Evolutionary conservation across 2,888 invertebrate genomes (phyloP).

Genomic region (Deilephila porcellus): DNA sequence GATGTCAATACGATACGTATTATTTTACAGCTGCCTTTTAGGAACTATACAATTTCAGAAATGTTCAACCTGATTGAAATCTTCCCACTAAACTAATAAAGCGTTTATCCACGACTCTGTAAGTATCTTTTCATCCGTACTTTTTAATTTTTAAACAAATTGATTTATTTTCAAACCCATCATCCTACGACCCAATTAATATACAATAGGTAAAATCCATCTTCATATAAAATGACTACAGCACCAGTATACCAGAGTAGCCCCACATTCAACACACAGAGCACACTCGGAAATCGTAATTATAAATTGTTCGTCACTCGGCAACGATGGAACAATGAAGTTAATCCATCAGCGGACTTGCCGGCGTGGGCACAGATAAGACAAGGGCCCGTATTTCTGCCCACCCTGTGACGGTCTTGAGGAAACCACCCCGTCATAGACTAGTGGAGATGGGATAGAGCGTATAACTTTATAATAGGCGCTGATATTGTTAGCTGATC

Average conservation of each 20-base stretch:
- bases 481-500: not conserved
- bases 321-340: slow-evolving; percentile 82
- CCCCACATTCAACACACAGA: slow-evolving; percentile 52
- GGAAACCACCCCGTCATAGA: slow-evolving; percentile 66
- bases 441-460: slow-evolving; percentile 41
- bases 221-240: not conserved
- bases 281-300: slow-evolving; percentile 62
- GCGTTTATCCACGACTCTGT: too few relatives aligned
- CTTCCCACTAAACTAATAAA: too few relatives aligned
- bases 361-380: slow-evolving; percentile 82
- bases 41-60: too few relatives aligned
- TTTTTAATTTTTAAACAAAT: too few relatives aligned
- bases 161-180: too few relatives aligned
- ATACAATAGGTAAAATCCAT: too few relatives aligned
- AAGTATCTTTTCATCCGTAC: too few relatives aligned
- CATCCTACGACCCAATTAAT: too few relatives aligned
- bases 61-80: too few relatives aligned
- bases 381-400: slow-evolving; percentile 74
- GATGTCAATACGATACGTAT: too few relatives aligned
- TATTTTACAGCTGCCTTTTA: too few relatives aligned
- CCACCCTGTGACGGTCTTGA: slow-evolving; percentile 71
- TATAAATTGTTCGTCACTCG: slow-evolving; percentile 82
- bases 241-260: not conserved
- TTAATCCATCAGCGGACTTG: slow-evolving; percentile 82
- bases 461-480: not conserved